A percentile compares a stretch with the other conserved stretches of the same genome.
These are phyloP conservation scores for Onychomys torridus DNA, from an alignment of 2,797 vertebrate genomes.

Conservation along the genomic window DNA sequence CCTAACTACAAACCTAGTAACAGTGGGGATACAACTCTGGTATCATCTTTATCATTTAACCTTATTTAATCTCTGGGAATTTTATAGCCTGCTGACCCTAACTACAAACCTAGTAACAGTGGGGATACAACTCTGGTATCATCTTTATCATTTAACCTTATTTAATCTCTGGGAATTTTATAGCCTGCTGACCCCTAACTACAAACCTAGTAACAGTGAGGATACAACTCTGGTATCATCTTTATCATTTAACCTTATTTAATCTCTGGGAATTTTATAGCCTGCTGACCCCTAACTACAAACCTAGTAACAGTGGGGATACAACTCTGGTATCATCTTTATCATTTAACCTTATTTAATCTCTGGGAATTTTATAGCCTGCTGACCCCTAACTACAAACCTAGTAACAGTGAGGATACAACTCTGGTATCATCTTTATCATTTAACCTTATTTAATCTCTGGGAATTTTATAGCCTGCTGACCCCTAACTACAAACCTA, in stretches of 20 bases:
- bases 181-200: neutral
- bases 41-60: neutral
- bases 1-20: neutral
- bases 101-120: neutral
- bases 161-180: neutral
- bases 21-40: neutral
- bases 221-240: neutral
- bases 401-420: neutral
- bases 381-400: neutral
- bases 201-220: neutral
- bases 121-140: neutral
- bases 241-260: neutral
- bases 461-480: neutral
- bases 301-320: neutral
- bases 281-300: neutral
- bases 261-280: neutral
- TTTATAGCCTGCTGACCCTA: neutral
- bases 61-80: conserved; percentile 24
- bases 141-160: neutral
- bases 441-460: conserved; percentile 3
- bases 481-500: neutral
- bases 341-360: neutral
- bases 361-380: neutral
- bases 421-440: neutral
- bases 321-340: neutral